A percentile compares a stretch with the other conserved stretches of the same genome.
These are phyloP conservation scores for Lepetodrilus schrolli DNA, from an alignment of 2,888 invertebrate species.

Conservation along the genomic window DNA sequence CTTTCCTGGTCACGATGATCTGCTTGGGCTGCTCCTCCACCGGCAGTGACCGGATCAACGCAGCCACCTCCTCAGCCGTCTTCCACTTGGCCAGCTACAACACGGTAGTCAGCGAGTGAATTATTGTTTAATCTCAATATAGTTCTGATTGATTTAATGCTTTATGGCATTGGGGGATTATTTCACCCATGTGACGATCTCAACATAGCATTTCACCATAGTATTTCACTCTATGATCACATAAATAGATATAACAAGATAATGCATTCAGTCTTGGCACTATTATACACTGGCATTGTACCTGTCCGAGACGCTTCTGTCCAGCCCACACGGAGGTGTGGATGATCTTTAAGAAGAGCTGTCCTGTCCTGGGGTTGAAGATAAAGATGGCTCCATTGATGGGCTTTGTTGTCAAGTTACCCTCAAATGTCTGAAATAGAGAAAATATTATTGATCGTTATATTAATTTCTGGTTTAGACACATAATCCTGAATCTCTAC, in stretches of 20 bases:
- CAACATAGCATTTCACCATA: too few species aligned
- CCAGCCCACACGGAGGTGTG: slow-evolving; percentile 99
- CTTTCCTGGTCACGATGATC: slow-evolving; percentile 99
- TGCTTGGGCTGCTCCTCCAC: slow-evolving; percentile 99
- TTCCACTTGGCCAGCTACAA: slow-evolving; percentile 97
- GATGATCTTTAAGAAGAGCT: slow-evolving; percentile 98
- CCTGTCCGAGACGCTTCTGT: slow-evolving; percentile 98
- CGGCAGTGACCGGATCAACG: slow-evolving; percentile 96
- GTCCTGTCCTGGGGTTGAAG: slow-evolving; percentile 98
- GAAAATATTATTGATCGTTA: neutral
- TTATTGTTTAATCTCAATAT: too few species aligned
- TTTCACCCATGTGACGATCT: too few species aligned
- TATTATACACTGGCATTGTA: slow-evolving; percentile 68
- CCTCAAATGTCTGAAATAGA: slow-evolving; percentile 90
- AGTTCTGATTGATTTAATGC: too few species aligned
- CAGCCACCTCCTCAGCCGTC: slow-evolving; percentile 99
- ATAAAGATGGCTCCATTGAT: slow-evolving; percentile 99
- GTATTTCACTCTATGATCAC: too few species aligned
- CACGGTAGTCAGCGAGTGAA: too few species aligned
- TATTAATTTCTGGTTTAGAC: too few species aligned
- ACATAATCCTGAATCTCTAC: too few species aligned
- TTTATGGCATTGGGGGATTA: too few species aligned
- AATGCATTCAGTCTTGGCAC: too few species aligned
- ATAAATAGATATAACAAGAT: too few species aligned
- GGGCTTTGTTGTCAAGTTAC: slow-evolving; percentile 98